A percentile compares a stretch with the other conserved stretches of the same genome.
Evolutionary conservation across 1,140 invertebrate species (phyloP).

Genomic region (Aphaenogaster rudis): DNA sequence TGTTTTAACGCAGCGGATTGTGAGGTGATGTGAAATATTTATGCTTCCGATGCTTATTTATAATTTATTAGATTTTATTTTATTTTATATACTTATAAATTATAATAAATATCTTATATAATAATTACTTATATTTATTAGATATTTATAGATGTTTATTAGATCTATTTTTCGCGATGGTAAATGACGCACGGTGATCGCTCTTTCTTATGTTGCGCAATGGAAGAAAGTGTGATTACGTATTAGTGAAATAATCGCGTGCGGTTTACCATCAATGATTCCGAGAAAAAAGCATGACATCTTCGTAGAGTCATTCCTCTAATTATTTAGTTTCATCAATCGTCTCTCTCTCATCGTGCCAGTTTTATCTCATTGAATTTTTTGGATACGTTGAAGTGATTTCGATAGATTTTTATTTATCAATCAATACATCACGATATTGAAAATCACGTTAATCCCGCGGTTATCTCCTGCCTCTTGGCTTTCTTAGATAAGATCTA

Average conservation of each 20-base stretch:
- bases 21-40: not conserved
- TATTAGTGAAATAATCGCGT: slow-evolving; percentile 18
- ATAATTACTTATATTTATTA: not conserved
- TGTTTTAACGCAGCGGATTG: not conserved
- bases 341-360: not conserved
- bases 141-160: not conserved
- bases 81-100: not conserved
- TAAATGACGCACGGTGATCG: not conserved
- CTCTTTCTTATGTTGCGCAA: slow-evolving; percentile 19
- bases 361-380: not conserved
- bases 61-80: slow-evolving; percentile 12
- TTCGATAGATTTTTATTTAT: not conserved
- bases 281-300: not conserved
- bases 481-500: slow-evolving; percentile 32
- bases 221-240: slow-evolving; percentile 30
- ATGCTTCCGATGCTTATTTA: not conserved
- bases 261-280: not conserved
- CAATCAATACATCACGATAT: not conserved
- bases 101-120: not conserved
- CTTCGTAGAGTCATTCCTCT: not conserved
- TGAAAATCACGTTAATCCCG: not conserved
- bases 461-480: not conserved
- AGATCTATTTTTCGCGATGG: not conserved
- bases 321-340: not conserved
- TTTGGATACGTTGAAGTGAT: not conserved